These are phyloP conservation scores for Hemicentrotus pulcherrimus DNA, from an alignment of 35 echinoderm and acorn worm genomes.

Conservation along the genomic window DNA sequence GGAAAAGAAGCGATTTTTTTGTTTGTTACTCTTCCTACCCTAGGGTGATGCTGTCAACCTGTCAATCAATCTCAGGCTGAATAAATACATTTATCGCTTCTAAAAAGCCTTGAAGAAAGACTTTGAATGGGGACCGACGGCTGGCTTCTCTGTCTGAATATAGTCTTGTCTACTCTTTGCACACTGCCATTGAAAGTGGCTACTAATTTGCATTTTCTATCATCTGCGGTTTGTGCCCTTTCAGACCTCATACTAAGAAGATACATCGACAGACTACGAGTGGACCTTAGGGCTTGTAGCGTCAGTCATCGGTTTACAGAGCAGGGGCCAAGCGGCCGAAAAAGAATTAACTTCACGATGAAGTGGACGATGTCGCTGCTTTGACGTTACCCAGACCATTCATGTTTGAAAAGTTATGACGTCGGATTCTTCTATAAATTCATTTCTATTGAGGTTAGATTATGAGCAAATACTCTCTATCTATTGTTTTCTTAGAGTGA, in stretches of 20 bases:
- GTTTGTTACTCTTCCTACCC: neutral
- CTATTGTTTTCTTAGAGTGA: too few species aligned
- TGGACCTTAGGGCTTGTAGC: neutral
- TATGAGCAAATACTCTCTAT: too few species aligned
- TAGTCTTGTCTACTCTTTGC: neutral
- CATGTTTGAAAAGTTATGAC: neutral
- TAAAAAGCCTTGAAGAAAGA: neutral
- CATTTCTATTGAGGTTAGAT: neutral
- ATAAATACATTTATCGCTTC: slow-evolving; percentile 38
- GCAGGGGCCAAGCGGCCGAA: neutral
- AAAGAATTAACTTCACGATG: neutral
- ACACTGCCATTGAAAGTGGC: neutral
- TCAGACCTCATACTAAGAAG: neutral
- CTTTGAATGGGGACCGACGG: neutral
- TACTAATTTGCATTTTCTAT: neutral
- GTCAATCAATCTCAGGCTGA: neutral
- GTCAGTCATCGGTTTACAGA: neutral
- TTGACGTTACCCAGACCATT: neutral
- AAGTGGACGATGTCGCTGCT: neutral
- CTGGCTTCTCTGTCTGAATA: neutral
- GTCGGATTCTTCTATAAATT: neutral
- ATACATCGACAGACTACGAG: neutral
- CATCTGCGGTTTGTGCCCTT: neutral
- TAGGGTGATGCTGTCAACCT: neutral
- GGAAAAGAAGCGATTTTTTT: neutral